These are phyloP conservation scores for Myotis yumanensis DNA, from an alignment of 2,113 vertebrate species.

Conservation along the genomic window DNA sequence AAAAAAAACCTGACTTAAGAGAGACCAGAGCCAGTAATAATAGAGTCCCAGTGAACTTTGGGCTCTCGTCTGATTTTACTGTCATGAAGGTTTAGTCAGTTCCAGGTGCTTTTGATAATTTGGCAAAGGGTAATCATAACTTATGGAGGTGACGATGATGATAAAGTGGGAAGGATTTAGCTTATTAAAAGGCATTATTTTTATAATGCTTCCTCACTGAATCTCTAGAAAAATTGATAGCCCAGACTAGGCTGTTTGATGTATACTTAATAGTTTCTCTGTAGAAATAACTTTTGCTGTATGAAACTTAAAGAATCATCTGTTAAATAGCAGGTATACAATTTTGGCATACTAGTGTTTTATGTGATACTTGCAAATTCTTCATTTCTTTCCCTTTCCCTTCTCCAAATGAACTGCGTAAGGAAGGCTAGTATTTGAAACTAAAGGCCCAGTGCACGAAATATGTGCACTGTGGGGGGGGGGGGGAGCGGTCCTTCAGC, in stretches of 20 bases:
- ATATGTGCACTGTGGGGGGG: too few relatives aligned
- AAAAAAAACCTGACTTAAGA: not conserved
- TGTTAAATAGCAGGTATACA: not conserved
- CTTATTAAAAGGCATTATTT: not conserved
- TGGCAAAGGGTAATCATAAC: not conserved
- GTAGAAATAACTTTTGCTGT: not conserved
- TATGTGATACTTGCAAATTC: not conserved
- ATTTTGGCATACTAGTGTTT: not conserved
- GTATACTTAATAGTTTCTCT: not conserved
- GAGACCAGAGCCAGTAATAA: not conserved
- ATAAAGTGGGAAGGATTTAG: not conserved
- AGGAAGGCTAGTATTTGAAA: not conserved
- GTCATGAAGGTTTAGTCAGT: slow-evolving; percentile 19
- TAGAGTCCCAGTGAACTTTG: slow-evolving; percentile 57
- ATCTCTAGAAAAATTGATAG: not conserved
- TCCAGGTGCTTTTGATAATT: slow-evolving; percentile 35
- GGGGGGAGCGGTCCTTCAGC: too few relatives aligned
- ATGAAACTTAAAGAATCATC: not conserved
- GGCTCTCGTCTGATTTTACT: slow-evolving; percentile 46
- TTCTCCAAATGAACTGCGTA: not conserved
- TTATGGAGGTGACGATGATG: not conserved
- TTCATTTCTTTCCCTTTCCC: not conserved
- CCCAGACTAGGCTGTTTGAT: not conserved
- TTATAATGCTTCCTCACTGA: not conserved
- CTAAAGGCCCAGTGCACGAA: too few relatives aligned